Base-by-base conservation (phyloP, 2,113 vertebrate genomes). In the Reinhardtius hippoglossoides region DNA sequence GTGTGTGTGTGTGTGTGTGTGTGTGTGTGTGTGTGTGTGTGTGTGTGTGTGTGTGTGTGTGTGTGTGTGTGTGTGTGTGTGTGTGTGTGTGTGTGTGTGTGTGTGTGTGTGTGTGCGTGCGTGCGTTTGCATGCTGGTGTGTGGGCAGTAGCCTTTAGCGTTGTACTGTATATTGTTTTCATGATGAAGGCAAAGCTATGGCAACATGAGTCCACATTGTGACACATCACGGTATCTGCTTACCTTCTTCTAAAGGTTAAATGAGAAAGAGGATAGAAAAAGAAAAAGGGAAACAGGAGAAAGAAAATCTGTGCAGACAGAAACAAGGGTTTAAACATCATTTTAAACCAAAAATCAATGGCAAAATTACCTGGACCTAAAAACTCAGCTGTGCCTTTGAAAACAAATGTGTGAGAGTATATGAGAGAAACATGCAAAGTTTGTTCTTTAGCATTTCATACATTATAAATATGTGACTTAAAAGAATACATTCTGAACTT, bases 81-180 rank as follows among this genome's bases (percentile, higher is more conserved):
- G 72, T 52, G 59, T 71, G 74, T 65, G 66, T 55, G 48, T 69
- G 76, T 69, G 71, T 58, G 58, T 50, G 48, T 50, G 20, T n/a
- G 50, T 52, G 48, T 8, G 18, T 27, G 27, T n/a, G 50, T 52
- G 48, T 8, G 18, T 27, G 27, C 59, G 66, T 50, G 48, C 67
- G 76, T 69, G 71, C 48, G 58, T n/a, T 14, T 54, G 50, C 14
- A 15, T 54, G 50, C 40, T 54, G 56, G 59, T 50, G 78, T 67
- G 88, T 88, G 76, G 81, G 90, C 3, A 64, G 73, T 50, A 63
- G 81, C 68, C 74, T 81, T 87, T 57, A 86, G 78, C 71, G 3
- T 24, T 83, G 24, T 54, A 59, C 56, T 71, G 66, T 73, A 35
- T 56, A 70, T 81, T 78, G 31, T 81, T 77, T 64, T 76, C 56